phyloP scores from a whole-genome alignment of 2,888 invertebrate genomes.

The Amiota minor region DNA sequence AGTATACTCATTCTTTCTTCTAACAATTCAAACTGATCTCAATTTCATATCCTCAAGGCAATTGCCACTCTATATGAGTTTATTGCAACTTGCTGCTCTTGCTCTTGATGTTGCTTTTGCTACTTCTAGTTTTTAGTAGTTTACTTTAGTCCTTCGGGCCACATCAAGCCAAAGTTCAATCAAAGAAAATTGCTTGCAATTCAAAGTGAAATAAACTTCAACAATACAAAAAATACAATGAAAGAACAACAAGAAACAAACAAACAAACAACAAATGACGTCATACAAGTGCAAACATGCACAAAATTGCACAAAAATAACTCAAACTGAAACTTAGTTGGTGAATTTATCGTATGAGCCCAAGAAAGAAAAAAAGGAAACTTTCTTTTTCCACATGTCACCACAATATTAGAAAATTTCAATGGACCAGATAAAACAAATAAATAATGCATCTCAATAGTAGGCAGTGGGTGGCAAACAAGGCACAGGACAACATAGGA shows the following conservation, averaged over 20 bases:
- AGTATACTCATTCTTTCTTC: no score
- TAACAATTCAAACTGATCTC: no score
- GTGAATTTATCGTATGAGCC: slow-evolving; percentile 27
- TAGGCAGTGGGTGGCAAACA: no score
- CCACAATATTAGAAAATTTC: slow-evolving; percentile 21
- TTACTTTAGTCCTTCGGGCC: neutral
- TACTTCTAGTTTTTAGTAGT: no score
- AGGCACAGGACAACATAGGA: no score
- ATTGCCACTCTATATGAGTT: no score
- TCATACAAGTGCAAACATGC: slow-evolving; percentile 32
- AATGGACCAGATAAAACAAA: slow-evolving; percentile 14
- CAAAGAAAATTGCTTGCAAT: slow-evolving; percentile 8
- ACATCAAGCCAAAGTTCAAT: slow-evolving; percentile 11
- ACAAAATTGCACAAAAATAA: slow-evolving; percentile 13
- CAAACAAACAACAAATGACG: slow-evolving; percentile 33
- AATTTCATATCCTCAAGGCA: no score
- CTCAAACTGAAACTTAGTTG: slow-evolving; percentile 20
- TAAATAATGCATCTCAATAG: neutral
- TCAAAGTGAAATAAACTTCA: slow-evolving; percentile 3
- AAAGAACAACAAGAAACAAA: slow-evolving; percentile 3
- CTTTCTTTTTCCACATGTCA: slow-evolving; percentile 11
- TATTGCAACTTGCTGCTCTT: no score
- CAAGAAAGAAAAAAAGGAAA: slow-evolving; percentile 49
- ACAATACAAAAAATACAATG: no score
- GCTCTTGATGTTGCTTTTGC: no score